phyloP scores from a whole-genome alignment of 2,797 vertebrate genomes.

The Xiphorhynchus erythropygius region DNA sequence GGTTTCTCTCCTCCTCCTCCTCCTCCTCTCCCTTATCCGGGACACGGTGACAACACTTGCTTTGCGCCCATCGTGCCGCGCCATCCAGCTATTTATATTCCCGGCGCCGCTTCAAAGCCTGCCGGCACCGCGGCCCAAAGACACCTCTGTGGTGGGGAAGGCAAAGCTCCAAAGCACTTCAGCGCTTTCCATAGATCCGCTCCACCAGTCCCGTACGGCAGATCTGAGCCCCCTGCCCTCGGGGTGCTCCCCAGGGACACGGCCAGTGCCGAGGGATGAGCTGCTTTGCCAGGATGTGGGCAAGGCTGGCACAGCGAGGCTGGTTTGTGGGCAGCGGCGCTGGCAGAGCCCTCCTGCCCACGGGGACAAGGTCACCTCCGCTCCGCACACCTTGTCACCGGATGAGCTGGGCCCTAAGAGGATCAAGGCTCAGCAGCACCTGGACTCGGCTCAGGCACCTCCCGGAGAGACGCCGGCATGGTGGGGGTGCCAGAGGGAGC shows the following conservation, averaged over 20 bases:
- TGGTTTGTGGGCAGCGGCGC: not conserved
- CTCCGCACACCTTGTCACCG: accelerated
- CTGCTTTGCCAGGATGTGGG: not conserved
- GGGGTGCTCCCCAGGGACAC: accelerated
- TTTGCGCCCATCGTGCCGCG: not conserved
- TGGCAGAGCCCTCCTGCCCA: not conserved
- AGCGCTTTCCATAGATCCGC: accelerated
- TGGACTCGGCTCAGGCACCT: not conserved
- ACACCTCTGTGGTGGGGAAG: not conserved
- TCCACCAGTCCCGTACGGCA: not conserved
- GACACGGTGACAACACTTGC: slow-evolving; percentile 40
- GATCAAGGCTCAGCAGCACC: slow-evolving; percentile 35
- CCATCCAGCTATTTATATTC: slow-evolving; percentile 54
- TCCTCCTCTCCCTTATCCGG: slow-evolving; percentile 15
- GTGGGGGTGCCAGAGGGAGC: accelerated
- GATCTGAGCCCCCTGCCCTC: not conserved
- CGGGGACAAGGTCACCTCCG: not conserved
- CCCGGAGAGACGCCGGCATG: accelerated
- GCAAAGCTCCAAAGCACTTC: not conserved
- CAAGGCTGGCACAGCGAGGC: not conserved
- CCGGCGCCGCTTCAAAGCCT: not conserved
- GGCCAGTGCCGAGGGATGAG: not conserved
- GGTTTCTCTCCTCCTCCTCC: not conserved
- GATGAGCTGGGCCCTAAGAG: not conserved
- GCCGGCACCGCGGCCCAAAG: not conserved